Evolutionary conservation across 2,797 vertebrate species (phyloP).

Genomic region (Diceros bicornis): DNA sequence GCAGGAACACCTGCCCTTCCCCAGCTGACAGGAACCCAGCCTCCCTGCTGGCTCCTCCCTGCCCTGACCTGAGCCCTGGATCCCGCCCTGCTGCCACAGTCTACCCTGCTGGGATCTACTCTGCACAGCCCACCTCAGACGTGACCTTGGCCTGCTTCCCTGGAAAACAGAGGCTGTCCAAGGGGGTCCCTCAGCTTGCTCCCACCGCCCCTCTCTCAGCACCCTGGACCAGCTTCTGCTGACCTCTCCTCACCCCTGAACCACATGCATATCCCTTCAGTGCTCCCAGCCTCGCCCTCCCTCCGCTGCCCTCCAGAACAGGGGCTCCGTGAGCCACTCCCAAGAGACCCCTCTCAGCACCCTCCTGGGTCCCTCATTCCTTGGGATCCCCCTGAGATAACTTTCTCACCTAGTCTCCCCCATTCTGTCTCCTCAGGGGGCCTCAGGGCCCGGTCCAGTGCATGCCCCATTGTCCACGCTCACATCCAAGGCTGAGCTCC

Average conservation of each 20-base stretch:
- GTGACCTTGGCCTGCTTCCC: not conserved
- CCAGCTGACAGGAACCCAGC: not conserved
- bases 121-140: not conserved
- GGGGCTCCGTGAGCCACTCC: not conserved
- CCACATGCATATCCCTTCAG: not conserved
- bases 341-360: not conserved
- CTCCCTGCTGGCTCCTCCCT: not conserved
- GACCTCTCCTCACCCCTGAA: not conserved
- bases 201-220: not conserved
- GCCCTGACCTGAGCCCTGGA: not conserved
- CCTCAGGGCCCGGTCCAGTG: not conserved
- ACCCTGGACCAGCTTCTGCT: not conserved
- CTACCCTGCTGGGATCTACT: not conserved
- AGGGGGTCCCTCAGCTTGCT: not conserved
- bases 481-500: not conserved
- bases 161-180: not conserved
- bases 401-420: not conserved
- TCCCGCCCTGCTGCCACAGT: not conserved
- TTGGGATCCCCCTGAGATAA: not conserved
- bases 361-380: not conserved
- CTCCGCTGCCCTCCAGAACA: not conserved
- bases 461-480: not conserved
- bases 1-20: conserved; percentile 11
- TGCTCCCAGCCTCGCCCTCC: not conserved
- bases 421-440: not conserved